Evolutionary conservation across 2,797 vertebrate genomes (phyloP).

Genomic region (Catharus ustulatus): DNA sequence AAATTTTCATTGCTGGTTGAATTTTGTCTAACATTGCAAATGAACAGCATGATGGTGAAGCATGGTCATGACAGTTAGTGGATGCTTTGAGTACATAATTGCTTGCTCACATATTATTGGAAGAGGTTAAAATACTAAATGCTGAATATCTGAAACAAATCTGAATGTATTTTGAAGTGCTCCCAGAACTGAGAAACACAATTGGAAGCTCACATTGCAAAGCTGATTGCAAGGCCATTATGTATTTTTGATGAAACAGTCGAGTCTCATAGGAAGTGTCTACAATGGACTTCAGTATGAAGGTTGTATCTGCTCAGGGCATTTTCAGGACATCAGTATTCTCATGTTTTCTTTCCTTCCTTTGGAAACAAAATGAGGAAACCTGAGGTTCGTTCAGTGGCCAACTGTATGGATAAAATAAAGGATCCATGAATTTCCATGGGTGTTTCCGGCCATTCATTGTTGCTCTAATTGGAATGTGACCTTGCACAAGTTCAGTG

Average conservation of each 20-base stretch:
- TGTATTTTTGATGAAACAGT: neutral
- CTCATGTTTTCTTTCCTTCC: constrained; percentile 1
- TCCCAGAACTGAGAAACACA: neutral
- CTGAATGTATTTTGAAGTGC: neutral
- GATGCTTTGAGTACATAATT: neutral
- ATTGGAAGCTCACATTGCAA: neutral
- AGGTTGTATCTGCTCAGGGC: neutral
- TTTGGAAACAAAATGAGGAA: constrained; percentile 12
- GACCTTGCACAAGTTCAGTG: constrained; percentile 38
- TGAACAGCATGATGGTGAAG: neutral
- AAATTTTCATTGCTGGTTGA: neutral
- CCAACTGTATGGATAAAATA: neutral
- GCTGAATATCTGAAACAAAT: neutral
- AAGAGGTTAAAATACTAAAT: neutral
- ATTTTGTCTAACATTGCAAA: neutral
- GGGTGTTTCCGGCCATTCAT: constrained; percentile 3
- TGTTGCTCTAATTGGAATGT: neutral
- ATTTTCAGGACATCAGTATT: neutral
- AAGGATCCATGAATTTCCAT: neutral
- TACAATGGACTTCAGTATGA: neutral
- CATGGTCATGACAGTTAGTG: neutral
- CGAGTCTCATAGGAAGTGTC: neutral
- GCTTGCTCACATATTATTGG: neutral
- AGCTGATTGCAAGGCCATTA: neutral
- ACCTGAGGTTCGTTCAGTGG: neutral